phyloP scores from a whole-genome alignment of 2,888 invertebrate species.

The Aphodius sticticus region DNA sequence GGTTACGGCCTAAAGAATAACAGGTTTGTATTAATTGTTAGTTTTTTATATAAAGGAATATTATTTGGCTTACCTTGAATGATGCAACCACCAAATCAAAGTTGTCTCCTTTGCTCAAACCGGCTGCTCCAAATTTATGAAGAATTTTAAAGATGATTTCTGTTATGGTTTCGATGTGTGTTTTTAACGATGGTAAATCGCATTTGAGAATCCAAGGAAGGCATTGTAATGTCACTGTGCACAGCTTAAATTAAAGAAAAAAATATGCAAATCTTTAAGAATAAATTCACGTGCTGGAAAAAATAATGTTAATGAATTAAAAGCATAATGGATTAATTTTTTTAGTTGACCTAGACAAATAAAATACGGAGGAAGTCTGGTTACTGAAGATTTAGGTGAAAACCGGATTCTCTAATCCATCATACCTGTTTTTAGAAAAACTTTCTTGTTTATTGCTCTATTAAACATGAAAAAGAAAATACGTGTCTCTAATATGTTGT shows the following conservation, averaged over 20 bases:
- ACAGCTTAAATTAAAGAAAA: constrained; percentile 57
- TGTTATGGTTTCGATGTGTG: constrained; percentile 72
- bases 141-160: constrained; percentile 82
- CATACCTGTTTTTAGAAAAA: too few species aligned
- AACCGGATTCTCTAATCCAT: too few species aligned
- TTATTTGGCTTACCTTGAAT: constrained; percentile 74
- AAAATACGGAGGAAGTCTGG: too few species aligned
- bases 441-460: too few species aligned
- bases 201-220: constrained; percentile 76
- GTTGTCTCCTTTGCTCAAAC: constrained; percentile 87
- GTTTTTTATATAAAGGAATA: too few species aligned
- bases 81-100: constrained; percentile 85
- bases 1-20: constrained; percentile 71
- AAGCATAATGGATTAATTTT: too few species aligned
- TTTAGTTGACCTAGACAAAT: too few species aligned
- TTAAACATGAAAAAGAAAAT: too few species aligned
- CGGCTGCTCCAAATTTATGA: constrained; percentile 88
- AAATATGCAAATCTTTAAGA: constrained; percentile 39
- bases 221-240: constrained; percentile 67
- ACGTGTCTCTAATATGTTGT: too few species aligned
- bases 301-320: too few species aligned
- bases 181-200: constrained; percentile 74
- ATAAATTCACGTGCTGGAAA: too few species aligned
- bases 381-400: too few species aligned
- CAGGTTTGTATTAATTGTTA: constrained; percentile 36